phyloP scores from a whole-genome alignment of 1,140 invertebrate genomes.

The Sminthurinus signatus region DNA sequence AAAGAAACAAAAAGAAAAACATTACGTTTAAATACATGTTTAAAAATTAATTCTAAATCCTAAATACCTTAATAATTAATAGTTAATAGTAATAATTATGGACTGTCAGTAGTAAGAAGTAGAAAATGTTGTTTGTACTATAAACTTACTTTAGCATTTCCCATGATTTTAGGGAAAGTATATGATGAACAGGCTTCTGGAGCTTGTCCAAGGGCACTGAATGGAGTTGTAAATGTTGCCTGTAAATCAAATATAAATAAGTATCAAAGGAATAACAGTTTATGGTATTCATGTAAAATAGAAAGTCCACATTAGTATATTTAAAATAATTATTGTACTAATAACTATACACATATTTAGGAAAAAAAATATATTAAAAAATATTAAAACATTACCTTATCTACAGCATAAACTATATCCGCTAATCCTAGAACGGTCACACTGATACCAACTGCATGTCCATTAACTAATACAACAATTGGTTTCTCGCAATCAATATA shows the following conservation, averaged over 20 bases:
- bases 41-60: too few species aligned
- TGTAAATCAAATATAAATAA: constrained; percentile 23
- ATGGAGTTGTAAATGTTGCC: constrained; percentile 58
- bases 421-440: constrained; percentile 56
- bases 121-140: constrained; percentile 1
- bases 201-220: constrained; percentile 53
- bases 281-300: too few species aligned
- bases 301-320: not conserved
- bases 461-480: constrained; percentile 56
- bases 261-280: too few species aligned
- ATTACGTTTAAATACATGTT: not conserved
- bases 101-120: not conserved
- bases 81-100: too few species aligned
- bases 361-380: too few species aligned
- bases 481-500: constrained; percentile 61
- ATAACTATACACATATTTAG: not conserved
- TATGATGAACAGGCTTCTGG: constrained; percentile 58
- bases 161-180: constrained; percentile 57
- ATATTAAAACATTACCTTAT: constrained; percentile 44
- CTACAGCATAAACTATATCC: constrained; percentile 56
- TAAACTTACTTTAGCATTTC: constrained; percentile 38
- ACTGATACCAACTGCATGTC: constrained; percentile 57
- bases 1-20: constrained; percentile 3
- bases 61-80: too few species aligned
- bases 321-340: not conserved